Conservation (phyloP, 2,797 vertebrate genomes). For the Lepilemur septentrionalis region DNA sequence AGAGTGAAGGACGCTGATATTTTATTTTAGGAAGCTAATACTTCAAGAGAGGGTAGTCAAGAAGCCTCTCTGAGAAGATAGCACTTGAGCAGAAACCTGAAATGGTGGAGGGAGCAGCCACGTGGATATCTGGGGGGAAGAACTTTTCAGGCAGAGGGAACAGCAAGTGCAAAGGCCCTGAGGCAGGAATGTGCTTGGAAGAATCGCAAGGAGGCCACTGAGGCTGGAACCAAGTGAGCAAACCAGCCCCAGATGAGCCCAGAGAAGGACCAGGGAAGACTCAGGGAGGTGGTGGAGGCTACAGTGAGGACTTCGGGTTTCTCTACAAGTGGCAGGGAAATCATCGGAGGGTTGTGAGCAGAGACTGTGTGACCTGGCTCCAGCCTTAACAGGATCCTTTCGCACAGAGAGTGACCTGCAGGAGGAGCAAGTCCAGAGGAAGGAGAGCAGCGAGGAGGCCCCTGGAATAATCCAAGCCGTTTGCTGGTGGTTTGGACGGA, state of each 20-base stretch:
- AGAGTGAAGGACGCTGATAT: background rate
- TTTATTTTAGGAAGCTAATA: background rate
- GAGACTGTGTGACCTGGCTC: rapidly evolving
- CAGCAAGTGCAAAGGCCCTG: background rate
- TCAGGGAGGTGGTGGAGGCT: background rate
- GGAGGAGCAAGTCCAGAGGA: background rate
- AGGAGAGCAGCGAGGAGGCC: background rate
- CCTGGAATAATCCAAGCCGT: background rate
- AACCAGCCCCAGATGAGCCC: background rate
- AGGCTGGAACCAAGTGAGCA: no score
- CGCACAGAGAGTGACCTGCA: background rate
- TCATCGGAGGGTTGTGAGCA: background rate
- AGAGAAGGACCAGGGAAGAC: background rate
- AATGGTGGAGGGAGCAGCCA: background rate
- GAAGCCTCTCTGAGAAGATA: background rate
- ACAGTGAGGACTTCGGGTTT: rapidly evolving
- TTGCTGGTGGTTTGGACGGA: background rate
- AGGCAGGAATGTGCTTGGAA: background rate
- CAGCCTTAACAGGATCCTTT: background rate
- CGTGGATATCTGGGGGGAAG: background rate
- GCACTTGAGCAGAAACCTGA: background rate
- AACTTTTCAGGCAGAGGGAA: background rate
- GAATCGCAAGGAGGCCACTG: background rate
- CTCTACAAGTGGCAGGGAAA: background rate
- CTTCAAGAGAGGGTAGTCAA: background rate